These are phyloP conservation scores for Epistrophella euchroma DNA, from an alignment of 2,888 invertebrate species.

Conservation along the genomic window DNA sequence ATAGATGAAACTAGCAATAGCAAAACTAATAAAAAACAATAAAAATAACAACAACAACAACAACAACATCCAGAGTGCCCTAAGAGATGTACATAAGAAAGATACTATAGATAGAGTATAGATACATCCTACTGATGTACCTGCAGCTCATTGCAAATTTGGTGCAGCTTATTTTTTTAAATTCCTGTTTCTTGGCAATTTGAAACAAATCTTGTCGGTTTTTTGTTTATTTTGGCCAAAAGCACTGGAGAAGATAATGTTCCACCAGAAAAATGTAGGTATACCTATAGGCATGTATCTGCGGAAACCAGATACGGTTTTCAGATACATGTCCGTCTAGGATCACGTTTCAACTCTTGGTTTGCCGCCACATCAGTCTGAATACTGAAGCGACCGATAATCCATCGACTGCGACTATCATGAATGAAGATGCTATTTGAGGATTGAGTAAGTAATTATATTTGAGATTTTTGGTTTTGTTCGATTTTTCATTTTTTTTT, in stretches of 20 bases:
- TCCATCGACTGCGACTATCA: conserved; percentile 7
- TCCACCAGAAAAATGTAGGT: conserved; percentile 38
- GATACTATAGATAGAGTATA: conserved; percentile 10
- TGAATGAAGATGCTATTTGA: conserved; percentile 66
- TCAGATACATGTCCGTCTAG: conserved; percentile 63
- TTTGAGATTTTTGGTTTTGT: conserved; percentile 8
- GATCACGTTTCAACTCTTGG: conserved; percentile 70
- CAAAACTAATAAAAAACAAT: conserved; percentile 31
- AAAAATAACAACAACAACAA: conserved; percentile 40
- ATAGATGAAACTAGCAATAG: conserved; percentile 68
- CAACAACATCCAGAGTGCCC: conserved; percentile 54
- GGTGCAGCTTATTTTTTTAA: conserved; percentile 31
- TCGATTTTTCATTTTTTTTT: background rate
- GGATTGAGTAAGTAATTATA: conserved; percentile 53
- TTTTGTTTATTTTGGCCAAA: conserved; percentile 59
- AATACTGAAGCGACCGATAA: background rate
- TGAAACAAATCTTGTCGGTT: conserved; percentile 44
- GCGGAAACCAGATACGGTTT: conserved; percentile 66
- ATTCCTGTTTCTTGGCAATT: conserved; percentile 56
- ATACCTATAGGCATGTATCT: conserved; percentile 45
- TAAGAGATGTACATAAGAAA: conserved; percentile 52
- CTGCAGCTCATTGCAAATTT: conserved; percentile 1
- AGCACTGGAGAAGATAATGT: conserved; percentile 57
- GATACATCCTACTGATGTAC: conserved; percentile 26
- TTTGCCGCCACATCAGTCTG: conserved; percentile 33